Conservation (phyloP, 2,888 invertebrate species). For the Epirrhoe alternata region DNA sequence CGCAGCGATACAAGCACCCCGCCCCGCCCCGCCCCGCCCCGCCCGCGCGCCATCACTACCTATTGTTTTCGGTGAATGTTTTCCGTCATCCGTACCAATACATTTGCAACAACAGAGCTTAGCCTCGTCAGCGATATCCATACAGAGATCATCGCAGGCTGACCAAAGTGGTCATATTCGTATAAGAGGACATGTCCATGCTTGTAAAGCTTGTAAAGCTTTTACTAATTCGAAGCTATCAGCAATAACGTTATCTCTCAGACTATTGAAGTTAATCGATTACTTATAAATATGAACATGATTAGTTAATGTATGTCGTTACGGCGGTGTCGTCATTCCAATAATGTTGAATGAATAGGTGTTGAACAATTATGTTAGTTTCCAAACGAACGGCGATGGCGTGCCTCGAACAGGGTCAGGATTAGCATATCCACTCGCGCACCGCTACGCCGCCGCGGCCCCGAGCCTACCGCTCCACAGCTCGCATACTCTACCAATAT, state of each 20-base stretch:
- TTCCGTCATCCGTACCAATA: neutral
- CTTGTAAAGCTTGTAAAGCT: neutral
- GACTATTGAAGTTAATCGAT: neutral
- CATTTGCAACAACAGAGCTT: no score
- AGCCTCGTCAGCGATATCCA: no score
- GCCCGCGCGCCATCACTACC: neutral
- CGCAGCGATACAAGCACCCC: no score
- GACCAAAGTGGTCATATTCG: no score
- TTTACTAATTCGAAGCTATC: neutral
- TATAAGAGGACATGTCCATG: no score
- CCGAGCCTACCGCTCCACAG: neutral
- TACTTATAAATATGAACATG: neutral
- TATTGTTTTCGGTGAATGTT: slow-evolving; percentile 13
- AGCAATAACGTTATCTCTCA: neutral
- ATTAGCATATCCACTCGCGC: slow-evolving; percentile 20
- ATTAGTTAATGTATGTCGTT: slow-evolving; percentile 10
- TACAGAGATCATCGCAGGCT: no score
- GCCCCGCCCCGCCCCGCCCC: neutral
- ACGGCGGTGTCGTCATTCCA: slow-evolving; percentile 4
- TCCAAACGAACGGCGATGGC: slow-evolving; percentile 5
- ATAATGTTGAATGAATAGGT: slow-evolving; percentile 3
- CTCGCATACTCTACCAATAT: neutral
- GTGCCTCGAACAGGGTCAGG: slow-evolving; percentile 25
- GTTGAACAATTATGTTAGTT: slow-evolving; percentile 16
- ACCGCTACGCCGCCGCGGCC: neutral